A percentile compares a stretch with the other conserved stretches of the same genome.
phyloP scores from a whole-genome alignment of 1,140 invertebrate genomes.

The Camponotus floridanus region DNA sequence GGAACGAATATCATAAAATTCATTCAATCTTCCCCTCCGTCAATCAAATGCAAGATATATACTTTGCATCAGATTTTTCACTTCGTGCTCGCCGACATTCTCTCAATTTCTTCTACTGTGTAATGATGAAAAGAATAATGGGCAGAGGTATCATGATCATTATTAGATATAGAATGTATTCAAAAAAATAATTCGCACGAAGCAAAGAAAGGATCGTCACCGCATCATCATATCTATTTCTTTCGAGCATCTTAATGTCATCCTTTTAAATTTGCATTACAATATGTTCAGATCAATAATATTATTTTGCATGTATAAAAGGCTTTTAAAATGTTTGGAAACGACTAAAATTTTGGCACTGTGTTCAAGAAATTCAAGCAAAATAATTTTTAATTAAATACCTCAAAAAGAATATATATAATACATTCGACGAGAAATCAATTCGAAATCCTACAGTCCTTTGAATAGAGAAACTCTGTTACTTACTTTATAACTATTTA shows the following conservation, averaged over 20 bases:
- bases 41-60: not conserved
- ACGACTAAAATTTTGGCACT: not conserved
- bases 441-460: not conserved
- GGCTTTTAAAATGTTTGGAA: not conserved
- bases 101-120: not conserved
- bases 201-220: not conserved
- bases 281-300: not conserved
- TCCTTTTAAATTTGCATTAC: not conserved
- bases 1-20: not conserved
- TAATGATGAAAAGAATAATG: not conserved
- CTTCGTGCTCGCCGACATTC: not conserved
- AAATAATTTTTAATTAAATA: not conserved
- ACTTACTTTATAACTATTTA: slow-evolving; percentile 3
- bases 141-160: not conserved
- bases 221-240: not conserved
- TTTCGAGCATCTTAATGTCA: not conserved
- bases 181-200: slow-evolving; percentile 25
- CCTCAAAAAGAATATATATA: not conserved
- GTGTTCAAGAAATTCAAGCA: not conserved
- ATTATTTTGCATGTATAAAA: not conserved
- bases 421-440: not conserved
- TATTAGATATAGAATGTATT: not conserved
- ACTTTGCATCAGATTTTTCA: not conserved
- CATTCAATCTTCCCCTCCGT: not conserved
- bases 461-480: not conserved